Percentiles rank a stretch among this genome's conserved stretches.
Evolutionary conservation across 2,113 vertebrate genomes (phyloP).

Genomic region (Nematolebias whitei): DNA sequence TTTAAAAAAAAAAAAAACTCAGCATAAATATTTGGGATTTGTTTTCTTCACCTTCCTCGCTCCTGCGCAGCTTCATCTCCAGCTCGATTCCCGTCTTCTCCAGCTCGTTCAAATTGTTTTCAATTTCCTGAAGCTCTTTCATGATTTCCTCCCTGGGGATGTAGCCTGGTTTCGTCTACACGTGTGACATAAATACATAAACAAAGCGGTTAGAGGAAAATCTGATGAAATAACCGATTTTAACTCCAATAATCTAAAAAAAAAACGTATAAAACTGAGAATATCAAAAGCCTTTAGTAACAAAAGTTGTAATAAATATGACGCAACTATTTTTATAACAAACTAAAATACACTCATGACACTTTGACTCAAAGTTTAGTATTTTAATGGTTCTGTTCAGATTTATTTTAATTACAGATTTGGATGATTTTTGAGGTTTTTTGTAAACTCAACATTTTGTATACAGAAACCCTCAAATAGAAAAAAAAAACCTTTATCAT

Average conservation of each 20-base stretch:
- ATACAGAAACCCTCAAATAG: too few species aligned
- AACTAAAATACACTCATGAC: too few species aligned
- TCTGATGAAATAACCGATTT: neutral
- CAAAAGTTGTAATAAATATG: too few species aligned
- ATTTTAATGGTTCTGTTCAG: too few species aligned
- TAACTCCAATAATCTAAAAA: neutral
- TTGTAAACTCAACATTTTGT: too few species aligned
- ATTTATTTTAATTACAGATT: too few species aligned
- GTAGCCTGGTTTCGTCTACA: constrained; percentile 79
- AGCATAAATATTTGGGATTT: neutral
- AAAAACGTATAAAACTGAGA: neutral
- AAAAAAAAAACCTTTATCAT: too few species aligned
- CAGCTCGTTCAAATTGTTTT: constrained; percentile 84
- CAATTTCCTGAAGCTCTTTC: constrained; percentile 83
- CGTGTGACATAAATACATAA: constrained; percentile 7
- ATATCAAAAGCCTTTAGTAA: too few species aligned
- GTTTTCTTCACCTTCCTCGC: constrained; percentile 85
- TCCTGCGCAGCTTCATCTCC: constrained; percentile 86
- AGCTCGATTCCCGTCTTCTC: constrained; percentile 87
- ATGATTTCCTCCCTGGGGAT: constrained; percentile 84
- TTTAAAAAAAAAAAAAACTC: too few species aligned
- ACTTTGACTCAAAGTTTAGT: too few species aligned
- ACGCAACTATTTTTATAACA: too few species aligned
- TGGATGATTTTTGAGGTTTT: too few species aligned
- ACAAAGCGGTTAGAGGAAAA: neutral